Base-by-base conservation (phyloP, 1,140 invertebrate species). In the Aphelenchoides fujianensis region DNA sequence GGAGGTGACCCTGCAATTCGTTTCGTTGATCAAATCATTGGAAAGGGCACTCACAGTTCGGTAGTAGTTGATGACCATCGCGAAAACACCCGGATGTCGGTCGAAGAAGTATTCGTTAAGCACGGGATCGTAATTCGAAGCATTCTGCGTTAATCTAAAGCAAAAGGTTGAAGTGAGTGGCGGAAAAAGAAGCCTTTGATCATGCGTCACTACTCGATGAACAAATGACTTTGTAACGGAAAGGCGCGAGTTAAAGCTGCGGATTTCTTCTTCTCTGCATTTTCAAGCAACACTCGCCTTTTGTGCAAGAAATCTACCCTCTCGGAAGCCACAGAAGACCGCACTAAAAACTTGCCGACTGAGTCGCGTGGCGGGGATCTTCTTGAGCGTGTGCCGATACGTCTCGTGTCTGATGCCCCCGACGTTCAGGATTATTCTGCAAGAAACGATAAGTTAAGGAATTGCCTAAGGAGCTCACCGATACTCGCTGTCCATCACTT, bases 81-180 rank as follows among this genome's bases (percentile, higher is more conserved):
- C 94, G 86, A 98, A 98, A 72, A 98, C 95, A 2, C 94, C 94
- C 0, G 95, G 95, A 88, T 98, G 95, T 74, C 95, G 87, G 87
- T 98, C 95, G 86, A 98, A 98, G 89, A 97, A 98, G 88, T 97
- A 81, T 72, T 98, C 95, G 86, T 96, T 96, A 74, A 96, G 88
- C 78, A 95, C 91, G 12, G 93, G 92, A 87, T 97, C 94, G 86
- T 97, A 97, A 86, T 96, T 96, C 78, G 91, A 92, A 71, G 41
- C 41, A 48, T 48, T 48, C 12, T 48, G 12, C 3, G 93, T 95
- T 53, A 95, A 88, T 61, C 92, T 83, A 69, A 52, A 84, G 68
- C 61, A 28, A 28, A 9, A 48, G 1, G 12, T 57, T 12, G 19
- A 19, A 69, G 2, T 68, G 37, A 28, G 53, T 28, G 28, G 1